A percentile compares a stretch with the other conserved stretches of the same genome.
Evolutionary conservation across 2,113 vertebrate species (phyloP).

Genomic region (Thalassarche chlororhynchos): DNA sequence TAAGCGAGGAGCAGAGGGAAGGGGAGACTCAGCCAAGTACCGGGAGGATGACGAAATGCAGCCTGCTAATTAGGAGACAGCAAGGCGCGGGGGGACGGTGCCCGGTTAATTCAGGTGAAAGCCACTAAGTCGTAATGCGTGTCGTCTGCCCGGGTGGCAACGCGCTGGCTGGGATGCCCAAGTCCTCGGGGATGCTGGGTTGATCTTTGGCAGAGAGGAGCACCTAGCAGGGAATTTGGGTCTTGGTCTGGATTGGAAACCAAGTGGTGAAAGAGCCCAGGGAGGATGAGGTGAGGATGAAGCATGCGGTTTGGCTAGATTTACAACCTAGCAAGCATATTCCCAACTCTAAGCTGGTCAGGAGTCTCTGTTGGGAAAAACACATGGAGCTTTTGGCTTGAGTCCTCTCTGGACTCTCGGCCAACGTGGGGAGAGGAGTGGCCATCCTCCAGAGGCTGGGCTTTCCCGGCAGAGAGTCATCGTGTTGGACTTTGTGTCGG

Average conservation of each 20-base stretch:
- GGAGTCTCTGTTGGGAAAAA: not conserved
- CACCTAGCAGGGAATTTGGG: not conserved
- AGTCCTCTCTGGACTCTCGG: not conserved
- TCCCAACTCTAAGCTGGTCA: not conserved
- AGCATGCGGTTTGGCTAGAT: not conserved
- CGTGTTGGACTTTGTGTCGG: accelerated
- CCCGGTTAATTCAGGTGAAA: not conserved
- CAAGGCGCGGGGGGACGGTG: not conserved
- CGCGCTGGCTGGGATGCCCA: accelerated
- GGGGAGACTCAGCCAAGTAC: not conserved
- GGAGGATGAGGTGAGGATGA: not conserved
- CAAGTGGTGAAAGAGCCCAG: not conserved
- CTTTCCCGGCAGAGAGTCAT: not conserved
- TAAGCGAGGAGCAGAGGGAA: conserved; percentile 33
- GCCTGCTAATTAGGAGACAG: conserved; percentile 36
- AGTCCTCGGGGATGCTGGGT: not conserved
- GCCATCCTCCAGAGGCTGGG: not conserved
- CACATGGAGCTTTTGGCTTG: not conserved
- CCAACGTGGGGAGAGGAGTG: not conserved
- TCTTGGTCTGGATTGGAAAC: not conserved
- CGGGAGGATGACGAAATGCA: not conserved
- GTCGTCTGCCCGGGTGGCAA: accelerated
- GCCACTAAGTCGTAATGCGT: accelerated
- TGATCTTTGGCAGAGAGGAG: not conserved
- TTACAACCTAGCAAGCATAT: accelerated